Evolutionary conservation across 2,888 invertebrate species (phyloP).

Genomic region (Brachyptera putata): DNA sequence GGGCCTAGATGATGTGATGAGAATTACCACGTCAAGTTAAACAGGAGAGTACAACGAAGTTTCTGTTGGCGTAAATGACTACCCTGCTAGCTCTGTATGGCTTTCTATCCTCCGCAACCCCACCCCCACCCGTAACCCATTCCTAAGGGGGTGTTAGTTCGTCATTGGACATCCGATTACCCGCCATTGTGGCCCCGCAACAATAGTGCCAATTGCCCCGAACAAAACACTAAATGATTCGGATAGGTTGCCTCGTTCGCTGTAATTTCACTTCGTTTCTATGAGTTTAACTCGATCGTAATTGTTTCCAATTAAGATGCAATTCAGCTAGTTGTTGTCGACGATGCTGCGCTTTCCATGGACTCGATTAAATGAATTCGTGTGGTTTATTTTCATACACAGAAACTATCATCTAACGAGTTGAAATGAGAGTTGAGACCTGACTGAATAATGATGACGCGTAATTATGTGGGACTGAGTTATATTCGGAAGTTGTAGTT

Average conservation of each 20-base stretch:
- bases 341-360: not conserved
- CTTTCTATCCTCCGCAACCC: not conserved
- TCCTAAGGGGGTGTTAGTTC: constrained; percentile 24
- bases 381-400: too few species aligned
- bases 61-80: too few species aligned
- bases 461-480: too few species aligned
- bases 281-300: constrained; percentile 40
- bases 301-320: constrained; percentile 55
- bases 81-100: too few species aligned
- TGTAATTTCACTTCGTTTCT: constrained; percentile 34
- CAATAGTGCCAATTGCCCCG: constrained; percentile 49
- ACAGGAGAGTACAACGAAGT: too few species aligned
- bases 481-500: too few species aligned
- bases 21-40: too few species aligned
- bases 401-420: too few species aligned
- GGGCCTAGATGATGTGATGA: too few species aligned
- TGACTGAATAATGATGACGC: too few species aligned
- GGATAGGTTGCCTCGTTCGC: constrained; percentile 17
- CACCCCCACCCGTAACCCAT: not conserved
- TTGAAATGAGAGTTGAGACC: too few species aligned
- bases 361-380: too few species aligned
- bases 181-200: constrained; percentile 48
- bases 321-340: constrained; percentile 43
- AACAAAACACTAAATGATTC: constrained; percentile 50
- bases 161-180: constrained; percentile 45